phyloP scores from a whole-genome alignment of 2,797 vertebrate species.

The Onychomys arenicola region DNA sequence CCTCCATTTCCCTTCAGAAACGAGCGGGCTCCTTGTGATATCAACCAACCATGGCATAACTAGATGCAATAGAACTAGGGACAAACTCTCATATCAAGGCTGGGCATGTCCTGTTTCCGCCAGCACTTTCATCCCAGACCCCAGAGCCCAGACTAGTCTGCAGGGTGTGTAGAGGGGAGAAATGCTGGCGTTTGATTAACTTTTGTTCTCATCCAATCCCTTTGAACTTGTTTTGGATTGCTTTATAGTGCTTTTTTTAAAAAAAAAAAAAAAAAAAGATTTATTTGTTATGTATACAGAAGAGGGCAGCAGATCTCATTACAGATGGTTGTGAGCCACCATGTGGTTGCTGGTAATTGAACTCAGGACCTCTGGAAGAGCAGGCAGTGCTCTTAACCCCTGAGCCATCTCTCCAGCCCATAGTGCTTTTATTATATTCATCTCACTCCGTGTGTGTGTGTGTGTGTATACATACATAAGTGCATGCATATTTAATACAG shows the following conservation, averaged over 20 bases:
- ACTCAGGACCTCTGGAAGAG: no score
- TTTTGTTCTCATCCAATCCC: neutral
- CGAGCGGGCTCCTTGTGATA: neutral
- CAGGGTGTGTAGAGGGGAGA: neutral
- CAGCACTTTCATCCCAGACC: rapidly evolving
- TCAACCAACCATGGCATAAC: neutral
- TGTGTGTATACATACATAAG: neutral
- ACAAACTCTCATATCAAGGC: neutral
- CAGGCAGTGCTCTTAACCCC: no score
- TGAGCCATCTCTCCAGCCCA: no score
- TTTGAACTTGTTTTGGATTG: neutral
- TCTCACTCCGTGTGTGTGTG: neutral
- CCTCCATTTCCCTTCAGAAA: neutral
- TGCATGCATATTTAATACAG: neutral
- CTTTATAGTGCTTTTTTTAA: neutral
- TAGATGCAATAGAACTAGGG: neutral
- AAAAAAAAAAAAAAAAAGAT: no score
- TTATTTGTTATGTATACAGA: no score
- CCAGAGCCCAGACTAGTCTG: neutral
- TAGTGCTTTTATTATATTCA: neutral
- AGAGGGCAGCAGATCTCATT: no score
- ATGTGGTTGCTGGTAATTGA: no score
- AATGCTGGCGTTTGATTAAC: rapidly evolving
- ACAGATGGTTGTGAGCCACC: no score
- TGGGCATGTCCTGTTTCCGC: neutral